Conservation (phyloP, 2,888 invertebrate genomes). For the Andrena marginata region DNA sequence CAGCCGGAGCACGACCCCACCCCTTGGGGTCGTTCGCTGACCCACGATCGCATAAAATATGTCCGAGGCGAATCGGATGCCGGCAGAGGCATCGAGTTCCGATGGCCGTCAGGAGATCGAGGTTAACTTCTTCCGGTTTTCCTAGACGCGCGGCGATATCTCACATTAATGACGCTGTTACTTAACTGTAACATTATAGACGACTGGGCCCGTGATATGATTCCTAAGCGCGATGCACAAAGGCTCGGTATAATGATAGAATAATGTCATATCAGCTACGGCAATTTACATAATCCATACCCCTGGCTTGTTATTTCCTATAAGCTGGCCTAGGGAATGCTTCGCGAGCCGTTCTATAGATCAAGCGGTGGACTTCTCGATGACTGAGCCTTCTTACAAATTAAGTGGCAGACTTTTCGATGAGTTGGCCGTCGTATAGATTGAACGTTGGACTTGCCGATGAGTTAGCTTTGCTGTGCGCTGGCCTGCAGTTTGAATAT, state of each 20-base stretch:
- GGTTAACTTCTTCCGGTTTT: constrained; percentile 83
- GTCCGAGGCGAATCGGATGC: constrained; percentile 82
- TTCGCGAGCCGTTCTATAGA: constrained; percentile 1
- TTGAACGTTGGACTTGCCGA: constrained; percentile 28
- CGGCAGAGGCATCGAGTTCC: constrained; percentile 72
- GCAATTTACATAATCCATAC: constrained; percentile 36
- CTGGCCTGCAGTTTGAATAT: not conserved
- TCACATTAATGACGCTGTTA: constrained; percentile 72
- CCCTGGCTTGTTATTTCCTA: constrained; percentile 39
- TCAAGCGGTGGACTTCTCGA: not conserved
- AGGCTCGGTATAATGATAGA: constrained; percentile 44
- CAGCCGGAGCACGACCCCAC: constrained; percentile 40
- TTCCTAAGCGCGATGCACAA: constrained; percentile 56
- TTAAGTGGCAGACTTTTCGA: constrained; percentile 27
- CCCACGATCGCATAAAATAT: constrained; percentile 76
- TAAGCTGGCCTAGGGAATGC: constrained; percentile 14
- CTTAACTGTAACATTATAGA: constrained; percentile 6
- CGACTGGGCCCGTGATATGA: constrained; percentile 29
- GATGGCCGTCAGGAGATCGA: constrained; percentile 78
- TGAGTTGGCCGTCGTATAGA: constrained; percentile 30
- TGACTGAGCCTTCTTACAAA: not conserved
- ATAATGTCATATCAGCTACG: constrained; percentile 15
- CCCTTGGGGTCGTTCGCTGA: constrained; percentile 59
- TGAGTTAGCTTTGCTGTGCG: not conserved
- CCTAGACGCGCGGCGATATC: constrained; percentile 64